Conservation (phyloP, 2,113 vertebrate species). For the Microcebus tavaratra region DNA sequence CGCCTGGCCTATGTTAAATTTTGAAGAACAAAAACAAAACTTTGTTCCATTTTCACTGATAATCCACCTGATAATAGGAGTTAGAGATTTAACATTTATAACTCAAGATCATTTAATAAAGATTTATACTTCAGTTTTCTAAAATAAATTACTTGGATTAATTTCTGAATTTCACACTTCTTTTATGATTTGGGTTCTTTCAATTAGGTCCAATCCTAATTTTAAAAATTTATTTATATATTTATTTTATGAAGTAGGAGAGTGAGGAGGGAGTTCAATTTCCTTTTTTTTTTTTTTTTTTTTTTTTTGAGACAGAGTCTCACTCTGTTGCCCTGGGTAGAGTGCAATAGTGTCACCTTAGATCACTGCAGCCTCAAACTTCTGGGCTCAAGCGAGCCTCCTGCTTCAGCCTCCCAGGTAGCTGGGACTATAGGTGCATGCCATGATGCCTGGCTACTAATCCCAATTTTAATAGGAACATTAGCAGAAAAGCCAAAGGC, state of each 20-base stretch:
- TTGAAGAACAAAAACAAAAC: constrained; percentile 7
- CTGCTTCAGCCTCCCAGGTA: too few species aligned
- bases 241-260: too few species aligned
- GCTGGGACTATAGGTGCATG: too few species aligned
- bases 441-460: background rate
- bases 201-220: background rate
- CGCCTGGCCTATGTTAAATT: background rate
- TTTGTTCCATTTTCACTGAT: background rate
- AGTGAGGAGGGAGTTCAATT: too few species aligned
- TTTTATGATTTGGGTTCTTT: constrained; percentile 5
- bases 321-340: too few species aligned
- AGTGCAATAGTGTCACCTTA: too few species aligned
- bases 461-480: background rate
- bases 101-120: background rate
- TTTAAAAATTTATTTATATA: background rate
- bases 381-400: too few species aligned
- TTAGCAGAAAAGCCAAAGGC: constrained; percentile 15
- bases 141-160: background rate
- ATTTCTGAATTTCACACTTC: background rate
- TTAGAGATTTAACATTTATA: constrained; percentile 1
- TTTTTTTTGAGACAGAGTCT: too few species aligned
- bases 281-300: too few species aligned
- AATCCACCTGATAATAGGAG: background rate
- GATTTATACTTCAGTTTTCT: background rate
- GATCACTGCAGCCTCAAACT: too few species aligned